These are phyloP conservation scores for Trichacis sp. DNA, from an alignment of 2,888 invertebrate genomes.

Conservation along the genomic window DNA sequence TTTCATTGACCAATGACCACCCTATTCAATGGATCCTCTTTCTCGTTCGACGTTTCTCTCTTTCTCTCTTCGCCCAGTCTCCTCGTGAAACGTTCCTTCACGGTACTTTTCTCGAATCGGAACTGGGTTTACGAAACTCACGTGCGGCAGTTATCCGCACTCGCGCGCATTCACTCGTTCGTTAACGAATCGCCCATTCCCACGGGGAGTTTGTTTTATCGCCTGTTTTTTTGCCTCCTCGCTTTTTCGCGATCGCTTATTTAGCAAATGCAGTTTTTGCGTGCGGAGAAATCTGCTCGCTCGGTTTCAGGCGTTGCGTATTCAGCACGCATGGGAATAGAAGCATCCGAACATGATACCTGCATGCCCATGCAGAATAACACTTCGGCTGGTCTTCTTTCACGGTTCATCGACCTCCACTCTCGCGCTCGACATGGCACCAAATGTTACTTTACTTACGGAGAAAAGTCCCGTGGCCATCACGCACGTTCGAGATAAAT, in stretches of 20 bases:
- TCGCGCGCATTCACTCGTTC: slow-evolving; percentile 15
- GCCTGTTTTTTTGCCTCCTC: too few relatives aligned
- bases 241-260: background rate
- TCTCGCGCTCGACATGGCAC: slow-evolving; percentile 44
- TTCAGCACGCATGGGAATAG: slow-evolving; percentile 27
- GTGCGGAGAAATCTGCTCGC: background rate
- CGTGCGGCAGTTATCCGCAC: slow-evolving; percentile 42
- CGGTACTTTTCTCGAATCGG: slow-evolving; percentile 42
- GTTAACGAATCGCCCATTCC: background rate
- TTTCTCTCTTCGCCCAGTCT: slow-evolving; percentile 39
- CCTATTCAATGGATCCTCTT: background rate
- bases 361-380: slow-evolving; percentile 50
- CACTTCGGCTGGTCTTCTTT: slow-evolving; percentile 55
- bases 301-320: slow-evolving; percentile 22
- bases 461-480: too few relatives aligned
- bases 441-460: slow-evolving; percentile 42
- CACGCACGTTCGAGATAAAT: too few relatives aligned
- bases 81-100: slow-evolving; percentile 39
- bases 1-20: too few relatives aligned
- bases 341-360: slow-evolving; percentile 29
- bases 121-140: slow-evolving; percentile 47
- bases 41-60: background rate
- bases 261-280: background rate
- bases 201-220: background rate
- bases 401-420: slow-evolving; percentile 60